These are phyloP conservation scores for Drosophila siamana DNA, from an alignment of 2,888 invertebrate genomes.

Conservation along the genomic window DNA sequence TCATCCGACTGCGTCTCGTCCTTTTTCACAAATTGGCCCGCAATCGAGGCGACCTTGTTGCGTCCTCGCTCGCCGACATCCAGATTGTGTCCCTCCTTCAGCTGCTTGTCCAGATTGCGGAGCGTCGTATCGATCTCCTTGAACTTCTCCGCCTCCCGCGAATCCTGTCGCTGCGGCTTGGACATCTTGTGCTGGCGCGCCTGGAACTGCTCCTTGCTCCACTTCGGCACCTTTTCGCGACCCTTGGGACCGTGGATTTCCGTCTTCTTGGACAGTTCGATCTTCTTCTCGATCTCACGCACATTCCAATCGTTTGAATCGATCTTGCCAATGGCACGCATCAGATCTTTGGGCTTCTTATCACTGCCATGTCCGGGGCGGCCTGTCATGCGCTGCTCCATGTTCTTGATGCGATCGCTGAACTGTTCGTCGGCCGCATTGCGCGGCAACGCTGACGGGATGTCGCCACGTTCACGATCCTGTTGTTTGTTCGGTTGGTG, in stretches of 20 bases:
- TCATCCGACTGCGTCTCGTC: constrained; percentile 84
- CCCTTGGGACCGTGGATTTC: constrained; percentile 85
- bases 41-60: constrained; percentile 94
- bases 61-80: constrained; percentile 88
- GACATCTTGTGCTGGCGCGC: constrained; percentile 90
- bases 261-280: constrained; percentile 87
- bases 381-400: constrained; percentile 92
- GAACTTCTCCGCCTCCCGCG: constrained; percentile 88
- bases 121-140: constrained; percentile 90
- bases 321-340: constrained; percentile 95
- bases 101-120: constrained; percentile 89
- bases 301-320: constrained; percentile 96
- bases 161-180: constrained; percentile 88
- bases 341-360: constrained; percentile 94
- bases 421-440: constrained; percentile 84
- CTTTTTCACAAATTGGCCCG: constrained; percentile 89
- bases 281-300: constrained; percentile 95
- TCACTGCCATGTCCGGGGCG: constrained; percentile 87
- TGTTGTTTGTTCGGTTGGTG: constrained; percentile 25
- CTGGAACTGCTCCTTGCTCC: constrained; percentile 93
- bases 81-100: constrained; percentile 91
- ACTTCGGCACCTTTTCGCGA: constrained; percentile 93
- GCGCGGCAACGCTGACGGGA: constrained; percentile 84
- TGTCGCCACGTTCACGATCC: constrained; percentile 85
- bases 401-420: constrained; percentile 88